Evolutionary conservation across 1,140 invertebrate species (phyloP), one percentile per base, ranked within the genome.

Genomic region (Daktulosphaira vitifoliae): DNA sequence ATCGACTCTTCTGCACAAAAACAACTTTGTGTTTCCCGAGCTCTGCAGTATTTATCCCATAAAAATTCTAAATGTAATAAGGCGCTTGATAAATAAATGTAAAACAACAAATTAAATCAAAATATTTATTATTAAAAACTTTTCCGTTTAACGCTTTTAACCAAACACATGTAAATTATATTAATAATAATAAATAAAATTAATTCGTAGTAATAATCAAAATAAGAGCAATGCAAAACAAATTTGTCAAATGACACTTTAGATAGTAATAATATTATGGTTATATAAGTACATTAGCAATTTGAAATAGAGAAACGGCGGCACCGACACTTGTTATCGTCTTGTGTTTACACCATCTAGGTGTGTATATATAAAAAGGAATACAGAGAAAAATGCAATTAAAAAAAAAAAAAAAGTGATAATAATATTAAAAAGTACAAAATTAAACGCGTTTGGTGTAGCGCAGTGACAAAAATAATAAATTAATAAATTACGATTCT

Each of bases 401-500:
- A 42, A 39, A 26, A 22, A 18, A 18, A 50, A 65, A 50, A 50
- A 37, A 49, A 42, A 38, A n/a, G 29, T 29, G 33, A 46, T 37
- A 65, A 65, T 52, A 65, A 50, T 52, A 52, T 42, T 51, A 42
- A 65, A 33, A 65, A 65, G 37, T 65, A 65, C 25, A 65, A 50
- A 65, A 51, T 39, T 29, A 51, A 52, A 33, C 29, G 29, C 48
- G 48, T 48, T 33, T 44, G 48, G 26, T 6, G 29, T 9, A 2
- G 6, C 29, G 37, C 25, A 39, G 25, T 18, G n/a, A 11, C 22
- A 42, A 33, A 50, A 42, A 52, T 38, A 65, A 50, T 51, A 51
- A 42, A 65, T 51, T 52, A 65, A 50, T 65, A 65, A 65, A 65
- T 65, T 52, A 65, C 64, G 38, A 65, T 65, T 65, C 37, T 42